These are phyloP conservation scores for Patiria pectinifera DNA, from an alignment of 53 echinoderm and acorn worm species.

Conservation along the genomic window DNA sequence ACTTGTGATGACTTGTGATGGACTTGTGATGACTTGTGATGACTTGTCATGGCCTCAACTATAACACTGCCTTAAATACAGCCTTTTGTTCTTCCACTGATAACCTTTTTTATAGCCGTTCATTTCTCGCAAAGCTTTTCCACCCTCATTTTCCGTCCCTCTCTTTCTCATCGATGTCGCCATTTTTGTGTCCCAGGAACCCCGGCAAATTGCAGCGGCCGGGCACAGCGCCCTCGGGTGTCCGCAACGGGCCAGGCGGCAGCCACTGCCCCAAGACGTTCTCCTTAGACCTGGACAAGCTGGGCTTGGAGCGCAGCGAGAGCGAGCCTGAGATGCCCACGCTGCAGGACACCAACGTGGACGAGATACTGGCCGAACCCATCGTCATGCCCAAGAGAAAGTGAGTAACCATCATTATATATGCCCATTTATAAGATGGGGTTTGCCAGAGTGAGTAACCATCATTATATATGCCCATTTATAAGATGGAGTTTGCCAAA, in stretches of 20 bases:
- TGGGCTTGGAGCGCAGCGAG: conserved; percentile 74
- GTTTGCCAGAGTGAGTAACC: conserved; percentile 62
- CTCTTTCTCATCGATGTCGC: neutral
- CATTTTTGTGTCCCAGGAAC: conserved; percentile 34
- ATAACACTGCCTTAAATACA: neutral
- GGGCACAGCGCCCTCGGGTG: conserved; percentile 74
- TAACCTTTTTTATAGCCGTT: too few species aligned
- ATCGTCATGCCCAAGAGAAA: conserved; percentile 82
- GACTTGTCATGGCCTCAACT: too few species aligned
- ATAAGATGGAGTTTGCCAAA: too few species aligned
- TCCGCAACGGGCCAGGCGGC: conserved; percentile 33
- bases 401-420: conserved; percentile 33
- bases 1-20: too few species aligned
- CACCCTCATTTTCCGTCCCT: neutral
- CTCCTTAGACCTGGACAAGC: conserved; percentile 86
- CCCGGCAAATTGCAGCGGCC: conserved; percentile 71
- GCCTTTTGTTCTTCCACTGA: neutral
- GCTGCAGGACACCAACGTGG: conserved; percentile 77
- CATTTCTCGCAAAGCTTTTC: neutral
- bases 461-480: too few species aligned
- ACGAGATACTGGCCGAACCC: conserved; percentile 78
- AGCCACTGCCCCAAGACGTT: conserved; percentile 78
- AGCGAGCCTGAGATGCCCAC: conserved; percentile 59
- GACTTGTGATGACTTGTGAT: too few species aligned
- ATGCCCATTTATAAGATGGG: too few species aligned